Percentiles rank a stretch among this genome's conserved stretches.
Evolutionary conservation across 2,888 invertebrate genomes (phyloP).

Genomic region (Hydriomena furcata): DNA sequence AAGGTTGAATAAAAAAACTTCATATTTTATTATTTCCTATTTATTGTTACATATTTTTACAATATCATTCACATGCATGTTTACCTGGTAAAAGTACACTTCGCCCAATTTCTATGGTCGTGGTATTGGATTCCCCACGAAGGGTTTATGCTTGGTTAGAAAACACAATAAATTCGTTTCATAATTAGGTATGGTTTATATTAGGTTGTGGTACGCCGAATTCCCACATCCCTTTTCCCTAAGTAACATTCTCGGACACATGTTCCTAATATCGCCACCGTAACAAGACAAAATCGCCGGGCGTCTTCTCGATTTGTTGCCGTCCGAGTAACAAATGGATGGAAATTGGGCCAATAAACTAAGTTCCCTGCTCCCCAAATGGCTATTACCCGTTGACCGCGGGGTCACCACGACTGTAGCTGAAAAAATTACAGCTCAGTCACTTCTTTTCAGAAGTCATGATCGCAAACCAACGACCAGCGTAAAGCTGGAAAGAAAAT

Average conservation of each 20-base stretch:
- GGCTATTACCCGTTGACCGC: slow-evolving; percentile 73
- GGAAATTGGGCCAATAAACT: slow-evolving; percentile 67
- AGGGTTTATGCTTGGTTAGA: too few relatives aligned
- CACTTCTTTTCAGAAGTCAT: background rate
- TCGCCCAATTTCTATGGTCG: too few relatives aligned
- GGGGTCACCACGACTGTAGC: slow-evolving; percentile 36
- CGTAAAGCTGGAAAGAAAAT: too few relatives aligned
- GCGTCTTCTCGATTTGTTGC: slow-evolving; percentile 51
- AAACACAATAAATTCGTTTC: background rate
- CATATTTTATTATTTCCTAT: too few relatives aligned
- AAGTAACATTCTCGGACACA: slow-evolving; percentile 25
- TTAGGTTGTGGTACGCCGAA: background rate
- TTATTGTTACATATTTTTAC: too few relatives aligned
- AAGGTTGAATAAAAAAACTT: too few relatives aligned
- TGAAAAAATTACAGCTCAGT: slow-evolving; percentile 33
- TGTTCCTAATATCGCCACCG: slow-evolving; percentile 27
- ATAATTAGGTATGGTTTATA: too few relatives aligned
- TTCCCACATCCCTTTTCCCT: slow-evolving; percentile 17
- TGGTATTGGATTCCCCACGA: too few relatives aligned
- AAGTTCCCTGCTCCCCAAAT: slow-evolving; percentile 71
- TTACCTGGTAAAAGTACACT: too few relatives aligned
- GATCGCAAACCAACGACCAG: too few relatives aligned
- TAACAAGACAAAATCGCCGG: slow-evolving; percentile 53
- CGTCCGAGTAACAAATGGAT: slow-evolving; percentile 43
- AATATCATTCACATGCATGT: too few relatives aligned